Evolutionary conservation across 2,797 vertebrate genomes (phyloP).

Genomic region (Megalops cyprinoides): DNA sequence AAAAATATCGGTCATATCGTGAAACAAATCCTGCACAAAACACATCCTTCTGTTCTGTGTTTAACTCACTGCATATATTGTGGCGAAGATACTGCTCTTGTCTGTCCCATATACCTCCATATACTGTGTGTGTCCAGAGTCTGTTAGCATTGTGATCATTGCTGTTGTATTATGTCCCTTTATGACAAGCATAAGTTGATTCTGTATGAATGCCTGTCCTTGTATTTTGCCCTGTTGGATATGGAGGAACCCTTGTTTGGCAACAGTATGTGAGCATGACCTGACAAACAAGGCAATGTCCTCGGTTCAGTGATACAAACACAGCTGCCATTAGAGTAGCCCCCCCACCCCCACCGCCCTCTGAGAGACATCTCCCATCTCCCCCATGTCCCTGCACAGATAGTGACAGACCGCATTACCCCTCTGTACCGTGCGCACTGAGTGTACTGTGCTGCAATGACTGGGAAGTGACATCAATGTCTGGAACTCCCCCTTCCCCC

Average conservation of each 20-base stretch:
- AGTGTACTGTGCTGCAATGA: conserved; percentile 22
- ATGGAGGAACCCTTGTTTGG: not conserved
- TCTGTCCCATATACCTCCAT: no score
- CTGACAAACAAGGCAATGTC: not conserved
- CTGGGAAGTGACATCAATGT: conserved; percentile 36
- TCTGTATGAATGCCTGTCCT: not conserved
- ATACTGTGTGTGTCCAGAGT: no score
- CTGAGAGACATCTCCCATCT: not conserved
- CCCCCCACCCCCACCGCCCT: not conserved
- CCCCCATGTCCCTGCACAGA: not conserved
- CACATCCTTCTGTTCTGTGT: not conserved
- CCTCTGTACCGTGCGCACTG: not conserved
- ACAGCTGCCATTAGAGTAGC: not conserved
- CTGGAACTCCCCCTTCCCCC: conserved; percentile 34
- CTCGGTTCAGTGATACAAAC: not conserved
- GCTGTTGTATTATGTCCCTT: not conserved
- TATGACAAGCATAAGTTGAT: not conserved
- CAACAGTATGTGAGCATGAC: not conserved
- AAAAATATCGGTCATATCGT: not conserved
- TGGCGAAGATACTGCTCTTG: not conserved
- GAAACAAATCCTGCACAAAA: no score
- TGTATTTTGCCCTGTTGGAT: not conserved
- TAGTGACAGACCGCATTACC: not conserved
- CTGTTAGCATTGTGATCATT: not conserved
- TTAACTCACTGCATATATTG: not conserved